Evolutionary conservation across 1,140 invertebrate species (phyloP).

Genomic region (Cyclargus thomasi): DNA sequence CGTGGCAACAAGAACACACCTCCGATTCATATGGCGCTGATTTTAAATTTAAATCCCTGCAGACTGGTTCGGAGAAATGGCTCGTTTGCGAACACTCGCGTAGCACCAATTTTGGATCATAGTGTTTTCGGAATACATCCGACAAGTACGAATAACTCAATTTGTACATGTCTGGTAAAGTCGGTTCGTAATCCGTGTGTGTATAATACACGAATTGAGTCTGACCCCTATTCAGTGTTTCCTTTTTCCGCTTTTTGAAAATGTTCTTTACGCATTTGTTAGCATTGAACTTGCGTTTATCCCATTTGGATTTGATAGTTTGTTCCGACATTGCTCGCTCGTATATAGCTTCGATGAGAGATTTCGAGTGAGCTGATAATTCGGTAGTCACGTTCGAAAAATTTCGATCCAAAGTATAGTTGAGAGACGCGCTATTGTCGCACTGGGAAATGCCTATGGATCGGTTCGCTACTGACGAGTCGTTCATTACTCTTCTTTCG

Average conservation of each 20-base stretch:
- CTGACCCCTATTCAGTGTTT: slow-evolving; percentile 34
- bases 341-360: slow-evolving; percentile 6
- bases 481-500: not conserved
- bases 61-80: slow-evolving; percentile 47
- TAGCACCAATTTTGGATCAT: slow-evolving; percentile 34
- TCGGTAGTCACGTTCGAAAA: slow-evolving; percentile 35
- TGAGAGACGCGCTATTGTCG: not conserved
- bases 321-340: not conserved
- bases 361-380: slow-evolving; percentile 21
- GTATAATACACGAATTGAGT: slow-evolving; percentile 51
- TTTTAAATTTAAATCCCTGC: slow-evolving; percentile 35
- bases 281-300: not conserved
- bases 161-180: not conserved
- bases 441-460: slow-evolving; percentile 19
- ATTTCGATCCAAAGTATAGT: slow-evolving; percentile 9
- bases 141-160: slow-evolving; percentile 28
- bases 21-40: slow-evolving; percentile 34
- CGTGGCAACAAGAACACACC: slow-evolving; percentile 53
- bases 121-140: slow-evolving; percentile 46
- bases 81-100: slow-evolving; percentile 42
- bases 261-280: slow-evolving; percentile 27
- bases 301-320: slow-evolving; percentile 3
- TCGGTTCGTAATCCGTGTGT: slow-evolving; percentile 29
- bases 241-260: slow-evolving; percentile 31
- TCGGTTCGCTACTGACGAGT: not conserved